Evolutionary conservation across 2,888 invertebrate genomes (phyloP).

Genomic region (Chymomyza caudatula): DNA sequence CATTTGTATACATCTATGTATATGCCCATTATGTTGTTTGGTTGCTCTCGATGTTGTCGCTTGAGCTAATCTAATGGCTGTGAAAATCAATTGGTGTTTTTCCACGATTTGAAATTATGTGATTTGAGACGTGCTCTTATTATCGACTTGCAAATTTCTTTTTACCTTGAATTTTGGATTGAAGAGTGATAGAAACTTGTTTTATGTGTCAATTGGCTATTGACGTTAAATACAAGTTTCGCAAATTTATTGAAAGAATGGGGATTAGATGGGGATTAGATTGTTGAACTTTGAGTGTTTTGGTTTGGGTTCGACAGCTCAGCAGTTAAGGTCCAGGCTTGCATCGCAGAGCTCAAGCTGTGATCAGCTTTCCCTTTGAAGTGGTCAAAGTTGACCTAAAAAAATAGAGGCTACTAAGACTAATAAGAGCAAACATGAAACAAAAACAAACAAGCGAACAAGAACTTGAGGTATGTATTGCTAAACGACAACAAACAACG

Average conservation of each 20-base stretch:
- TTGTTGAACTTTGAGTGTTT: not conserved
- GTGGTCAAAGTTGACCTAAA: conserved; percentile 4
- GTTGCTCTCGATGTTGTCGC: not conserved
- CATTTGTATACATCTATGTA: not conserved
- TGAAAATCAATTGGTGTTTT: not conserved
- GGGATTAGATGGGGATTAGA: not conserved
- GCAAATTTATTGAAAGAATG: not conserved
- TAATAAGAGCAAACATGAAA: not conserved
- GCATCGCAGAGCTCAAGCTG: not conserved
- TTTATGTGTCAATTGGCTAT: not conserved
- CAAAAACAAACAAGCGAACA: not conserved
- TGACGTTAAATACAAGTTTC: not conserved
- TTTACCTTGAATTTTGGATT: not conserved
- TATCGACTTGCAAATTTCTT: not conserved
- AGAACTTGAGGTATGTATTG: not conserved
- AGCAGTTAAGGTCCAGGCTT: not conserved
- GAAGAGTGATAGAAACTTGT: not conserved
- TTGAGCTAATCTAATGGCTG: not conserved
- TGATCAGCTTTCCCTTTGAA: not conserved
- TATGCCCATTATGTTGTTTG: not conserved
- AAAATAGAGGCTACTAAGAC: not conserved
- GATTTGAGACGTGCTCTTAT: not conserved
- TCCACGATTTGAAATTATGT: not conserved
- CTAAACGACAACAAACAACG: conserved; percentile 1
- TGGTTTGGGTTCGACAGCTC: not conserved